Conservation (phyloP, 2,797 vertebrate genomes). For the Kryptolebias ocellatus region DNA sequence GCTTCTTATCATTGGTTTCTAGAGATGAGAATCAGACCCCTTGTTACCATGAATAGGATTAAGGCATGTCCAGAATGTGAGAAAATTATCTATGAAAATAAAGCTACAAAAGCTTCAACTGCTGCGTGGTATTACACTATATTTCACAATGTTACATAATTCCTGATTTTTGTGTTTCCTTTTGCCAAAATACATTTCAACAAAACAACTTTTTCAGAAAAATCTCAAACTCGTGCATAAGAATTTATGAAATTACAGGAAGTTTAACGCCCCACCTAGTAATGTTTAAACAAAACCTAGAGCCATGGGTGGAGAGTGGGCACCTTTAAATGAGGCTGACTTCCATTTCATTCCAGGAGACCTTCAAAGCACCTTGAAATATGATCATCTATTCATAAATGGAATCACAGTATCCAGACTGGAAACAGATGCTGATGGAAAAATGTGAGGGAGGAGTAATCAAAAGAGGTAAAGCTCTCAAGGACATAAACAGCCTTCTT, state of each 20-base stretch:
- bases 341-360: slow-evolving; percentile 33
- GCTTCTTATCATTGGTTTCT: too few species aligned
- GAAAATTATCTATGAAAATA: too few species aligned
- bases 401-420: slow-evolving; percentile 34
- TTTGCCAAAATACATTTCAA: too few species aligned
- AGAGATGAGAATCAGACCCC: too few species aligned
- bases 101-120: too few species aligned
- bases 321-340: slow-evolving; percentile 40
- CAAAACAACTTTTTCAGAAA: too few species aligned
- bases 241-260: background rate
- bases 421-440: slow-evolving; percentile 40
- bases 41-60: too few species aligned
- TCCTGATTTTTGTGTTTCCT: too few species aligned
- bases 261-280: background rate
- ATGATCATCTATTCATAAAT: slow-evolving; percentile 52
- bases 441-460: slow-evolving; percentile 39
- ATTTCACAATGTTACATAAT: too few species aligned
- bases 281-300: background rate
- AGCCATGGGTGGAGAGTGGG: slow-evolving; percentile 11
- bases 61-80: too few species aligned
- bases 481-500: slow-evolving; percentile 43
- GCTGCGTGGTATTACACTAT: too few species aligned
- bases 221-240: background rate
- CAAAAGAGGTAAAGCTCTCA: slow-evolving; percentile 49
- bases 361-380: slow-evolving; percentile 57